Evolutionary conservation across 2,797 vertebrate species (phyloP).

Genomic region (Thalassophryne amazonica): DNA sequence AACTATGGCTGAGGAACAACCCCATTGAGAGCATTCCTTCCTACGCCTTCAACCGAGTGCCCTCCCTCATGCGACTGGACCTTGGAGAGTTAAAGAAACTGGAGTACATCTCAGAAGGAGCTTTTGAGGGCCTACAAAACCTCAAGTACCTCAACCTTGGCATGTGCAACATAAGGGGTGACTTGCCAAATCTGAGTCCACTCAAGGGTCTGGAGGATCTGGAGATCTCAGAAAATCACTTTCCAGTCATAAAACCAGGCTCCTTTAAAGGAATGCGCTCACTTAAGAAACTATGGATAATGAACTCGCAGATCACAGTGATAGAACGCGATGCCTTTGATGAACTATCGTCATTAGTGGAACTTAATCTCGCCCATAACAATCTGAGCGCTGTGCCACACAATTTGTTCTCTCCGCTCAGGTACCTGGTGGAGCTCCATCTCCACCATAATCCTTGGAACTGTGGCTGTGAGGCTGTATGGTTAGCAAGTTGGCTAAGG

Average conservation of each 20-base stretch:
- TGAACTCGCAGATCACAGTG: slow-evolving; percentile 93
- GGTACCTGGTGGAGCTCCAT: slow-evolving; percentile 93
- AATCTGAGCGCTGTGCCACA: slow-evolving; percentile 95
- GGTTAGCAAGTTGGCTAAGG: slow-evolving; percentile 93
- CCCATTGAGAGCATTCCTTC: slow-evolving; percentile 98
- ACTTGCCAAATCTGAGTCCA: slow-evolving; percentile 93
- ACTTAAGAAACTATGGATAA: slow-evolving; percentile 96
- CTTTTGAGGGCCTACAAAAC: slow-evolving; percentile 96
- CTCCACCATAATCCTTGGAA: slow-evolving; percentile 98
- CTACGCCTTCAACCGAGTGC: slow-evolving; percentile 97
- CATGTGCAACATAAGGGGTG: slow-evolving; percentile 94
- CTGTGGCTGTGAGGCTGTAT: slow-evolving; percentile 94
- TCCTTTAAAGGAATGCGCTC: slow-evolving; percentile 90
- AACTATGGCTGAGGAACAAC: slow-evolving; percentile 97
- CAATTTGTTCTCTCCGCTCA: slow-evolving; percentile 90
- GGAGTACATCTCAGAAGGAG: slow-evolving; percentile 97
- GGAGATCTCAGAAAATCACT: slow-evolving; percentile 96
- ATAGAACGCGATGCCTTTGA: slow-evolving; percentile 97
- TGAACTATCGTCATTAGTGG: slow-evolving; percentile 88
- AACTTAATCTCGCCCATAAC: slow-evolving; percentile 97
- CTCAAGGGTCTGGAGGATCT: slow-evolving; percentile 93
- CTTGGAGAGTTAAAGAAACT: slow-evolving; percentile 94
- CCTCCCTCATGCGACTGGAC: slow-evolving; percentile 95
- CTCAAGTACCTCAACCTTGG: slow-evolving; percentile 98
- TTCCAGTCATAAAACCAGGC: slow-evolving; percentile 89